A percentile compares a stretch with the other conserved stretches of the same genome.
Conservation (phyloP, 2,113 vertebrate genomes). For the Ammodytes dubius region DNA sequence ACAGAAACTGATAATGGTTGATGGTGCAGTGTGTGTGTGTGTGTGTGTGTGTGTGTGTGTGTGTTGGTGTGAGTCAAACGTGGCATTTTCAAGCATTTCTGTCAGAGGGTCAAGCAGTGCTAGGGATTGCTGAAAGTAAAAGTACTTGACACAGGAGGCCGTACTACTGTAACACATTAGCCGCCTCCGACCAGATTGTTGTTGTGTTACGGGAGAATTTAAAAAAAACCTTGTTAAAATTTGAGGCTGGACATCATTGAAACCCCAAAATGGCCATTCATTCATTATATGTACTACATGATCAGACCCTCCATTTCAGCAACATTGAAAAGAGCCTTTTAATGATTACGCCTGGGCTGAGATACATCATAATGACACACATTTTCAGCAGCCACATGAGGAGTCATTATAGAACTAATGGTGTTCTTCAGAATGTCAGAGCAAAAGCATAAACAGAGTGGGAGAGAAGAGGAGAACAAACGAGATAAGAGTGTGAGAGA, state of each 20-base stretch:
- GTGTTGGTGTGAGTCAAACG: conserved; percentile 14
- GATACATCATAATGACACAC: conserved; percentile 64
- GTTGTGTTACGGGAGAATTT: neutral
- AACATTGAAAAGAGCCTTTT: conserved; percentile 63
- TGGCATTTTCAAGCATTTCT: conserved; percentile 46
- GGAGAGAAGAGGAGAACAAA: conserved; percentile 7
- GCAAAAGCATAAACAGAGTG: conserved; percentile 46
- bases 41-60: neutral
- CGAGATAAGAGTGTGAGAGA: neutral
- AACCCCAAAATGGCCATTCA: neutral
- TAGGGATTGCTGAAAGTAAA: neutral
- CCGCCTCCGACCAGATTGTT: neutral
- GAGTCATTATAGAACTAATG: conserved; percentile 76
- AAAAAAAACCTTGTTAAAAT: conserved; percentile 23
- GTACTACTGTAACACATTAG: conserved; percentile 6
- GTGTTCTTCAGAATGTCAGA: conserved; percentile 75
- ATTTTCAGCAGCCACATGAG: conserved; percentile 68
- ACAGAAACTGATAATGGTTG: conserved; percentile 2
- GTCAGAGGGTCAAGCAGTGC: conserved; percentile 28
- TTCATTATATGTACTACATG: conserved; percentile 17
- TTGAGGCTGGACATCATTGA: conserved; percentile 3
- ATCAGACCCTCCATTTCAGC: conserved; percentile 55
- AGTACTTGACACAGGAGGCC: neutral
- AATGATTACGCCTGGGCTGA: conserved; percentile 70
- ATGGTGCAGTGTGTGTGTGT: neutral